Evolutionary conservation across 2,888 invertebrate species (phyloP).

Genomic region (Mesorhabditis spiculigera): DNA sequence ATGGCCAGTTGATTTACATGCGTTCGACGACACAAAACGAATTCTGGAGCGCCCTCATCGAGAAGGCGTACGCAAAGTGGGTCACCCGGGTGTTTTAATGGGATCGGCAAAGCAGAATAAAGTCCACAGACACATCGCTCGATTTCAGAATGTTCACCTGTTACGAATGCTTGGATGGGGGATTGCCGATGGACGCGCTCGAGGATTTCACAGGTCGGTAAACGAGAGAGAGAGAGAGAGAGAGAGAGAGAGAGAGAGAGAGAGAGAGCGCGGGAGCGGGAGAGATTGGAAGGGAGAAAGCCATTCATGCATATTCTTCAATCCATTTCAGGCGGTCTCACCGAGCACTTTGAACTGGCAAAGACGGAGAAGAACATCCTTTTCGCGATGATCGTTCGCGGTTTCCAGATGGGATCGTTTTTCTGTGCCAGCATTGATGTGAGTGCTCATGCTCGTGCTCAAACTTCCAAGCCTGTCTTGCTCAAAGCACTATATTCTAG

Average conservation of each 20-base stretch:
- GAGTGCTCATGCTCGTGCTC: background rate
- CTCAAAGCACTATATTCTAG: slow-evolving; percentile 11
- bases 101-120: slow-evolving; percentile 3
- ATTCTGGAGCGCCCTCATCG: slow-evolving; percentile 90
- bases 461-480: background rate
- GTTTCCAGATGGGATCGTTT: slow-evolving; percentile 81
- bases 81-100: slow-evolving; percentile 12
- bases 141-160: slow-evolving; percentile 61
- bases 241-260: too few relatives aligned
- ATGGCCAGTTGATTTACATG: slow-evolving; percentile 79
- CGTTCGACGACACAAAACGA: slow-evolving; percentile 80
- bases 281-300: too few relatives aligned
- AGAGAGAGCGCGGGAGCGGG: too few relatives aligned
- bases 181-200: slow-evolving; percentile 95
- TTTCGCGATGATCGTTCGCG: slow-evolving; percentile 82
- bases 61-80: slow-evolving; percentile 88
- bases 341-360: slow-evolving; percentile 67
- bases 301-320: too few relatives aligned
- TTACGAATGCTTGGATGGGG: slow-evolving; percentile 93
- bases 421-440: slow-evolving; percentile 90
- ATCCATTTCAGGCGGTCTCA: slow-evolving; percentile 45
- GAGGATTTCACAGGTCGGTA: slow-evolving; percentile 81
- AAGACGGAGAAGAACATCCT: slow-evolving; percentile 20
- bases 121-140: background rate
- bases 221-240: too few relatives aligned